Conservation (phyloP, 2,888 invertebrate species). For the Trissoscelio sp. region DNA sequence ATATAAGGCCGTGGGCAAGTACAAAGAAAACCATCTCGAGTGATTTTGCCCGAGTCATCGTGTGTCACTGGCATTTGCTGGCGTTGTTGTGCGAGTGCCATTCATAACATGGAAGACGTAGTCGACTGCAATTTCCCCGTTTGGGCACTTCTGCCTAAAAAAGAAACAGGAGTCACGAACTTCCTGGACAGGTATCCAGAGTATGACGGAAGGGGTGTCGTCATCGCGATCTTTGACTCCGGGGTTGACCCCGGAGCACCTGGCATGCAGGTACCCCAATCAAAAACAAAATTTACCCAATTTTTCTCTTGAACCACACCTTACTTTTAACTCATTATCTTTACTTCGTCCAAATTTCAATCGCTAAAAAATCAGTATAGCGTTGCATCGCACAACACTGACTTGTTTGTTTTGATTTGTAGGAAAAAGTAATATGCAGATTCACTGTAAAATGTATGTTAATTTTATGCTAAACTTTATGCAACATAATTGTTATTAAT, state of each 20-base stretch:
- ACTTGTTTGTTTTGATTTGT: too few species aligned
- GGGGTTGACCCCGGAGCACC: slow-evolving; percentile 98
- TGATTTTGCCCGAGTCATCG: slow-evolving; percentile 74
- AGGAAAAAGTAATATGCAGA: too few species aligned
- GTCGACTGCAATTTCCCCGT: slow-evolving; percentile 89
- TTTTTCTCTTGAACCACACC: slow-evolving; percentile 15
- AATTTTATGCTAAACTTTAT: too few species aligned
- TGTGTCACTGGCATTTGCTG: slow-evolving; percentile 77
- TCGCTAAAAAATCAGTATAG: too few species aligned
- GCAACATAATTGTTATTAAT: too few species aligned
- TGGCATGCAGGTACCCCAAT: slow-evolving; percentile 91
- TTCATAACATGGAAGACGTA: slow-evolving; percentile 81
- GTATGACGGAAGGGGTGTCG: slow-evolving; percentile 95
- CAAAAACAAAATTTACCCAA: neutral
- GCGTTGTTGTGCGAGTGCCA: slow-evolving; percentile 57
- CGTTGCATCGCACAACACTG: too few species aligned
- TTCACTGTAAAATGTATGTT: too few species aligned
- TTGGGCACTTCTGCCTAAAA: slow-evolving; percentile 95
- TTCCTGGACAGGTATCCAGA: slow-evolving; percentile 95
- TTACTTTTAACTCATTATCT: too few species aligned
- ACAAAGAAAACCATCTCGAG: slow-evolving; percentile 77
- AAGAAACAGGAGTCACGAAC: slow-evolving; percentile 95
- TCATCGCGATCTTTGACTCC: slow-evolving; percentile 98
- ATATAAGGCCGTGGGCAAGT: slow-evolving; percentile 75
- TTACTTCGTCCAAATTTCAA: too few species aligned